Evolutionary conservation across 2,888 invertebrate species (phyloP).

Genomic region (Sminthurides aquaticus): DNA sequence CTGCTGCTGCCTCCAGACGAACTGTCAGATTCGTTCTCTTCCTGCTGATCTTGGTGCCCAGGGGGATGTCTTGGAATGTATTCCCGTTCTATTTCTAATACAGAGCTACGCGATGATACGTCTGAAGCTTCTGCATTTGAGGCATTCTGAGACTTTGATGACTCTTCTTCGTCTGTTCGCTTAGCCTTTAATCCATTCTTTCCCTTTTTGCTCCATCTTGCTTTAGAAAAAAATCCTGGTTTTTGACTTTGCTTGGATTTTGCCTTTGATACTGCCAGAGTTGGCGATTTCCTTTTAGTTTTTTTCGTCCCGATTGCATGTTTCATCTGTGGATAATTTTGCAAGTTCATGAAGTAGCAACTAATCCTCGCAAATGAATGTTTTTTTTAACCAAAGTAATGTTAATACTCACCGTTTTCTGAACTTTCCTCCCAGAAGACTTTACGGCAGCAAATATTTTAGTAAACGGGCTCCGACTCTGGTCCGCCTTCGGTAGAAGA

Average conservation of each 20-base stretch:
- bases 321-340: background rate
- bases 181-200: background rate
- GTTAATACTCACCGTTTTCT: conserved; percentile 1
- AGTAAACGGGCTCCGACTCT: conserved; percentile 10
- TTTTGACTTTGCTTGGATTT: conserved; percentile 3
- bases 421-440: conserved; percentile 11
- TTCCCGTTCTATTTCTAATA: background rate
- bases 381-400: no score
- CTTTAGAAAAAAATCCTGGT: conserved; percentile 11
- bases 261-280: background rate
- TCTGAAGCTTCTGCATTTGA: background rate
- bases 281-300: conserved; percentile 1
- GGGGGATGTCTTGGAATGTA: background rate
- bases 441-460: conserved; percentile 11
- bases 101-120: background rate
- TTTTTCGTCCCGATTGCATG: background rate
- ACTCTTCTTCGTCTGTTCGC: no score
- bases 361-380: no score
- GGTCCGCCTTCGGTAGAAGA: conserved; percentile 1
- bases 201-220: conserved; percentile 9
- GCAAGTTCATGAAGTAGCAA: background rate
- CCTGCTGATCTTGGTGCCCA: no score
- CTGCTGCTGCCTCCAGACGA: background rate
- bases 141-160: background rate
- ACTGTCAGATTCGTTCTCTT: background rate